These are phyloP conservation scores for Drosophila flavopinicola DNA, from an alignment of 2,888 invertebrate species.

Conservation along the genomic window DNA sequence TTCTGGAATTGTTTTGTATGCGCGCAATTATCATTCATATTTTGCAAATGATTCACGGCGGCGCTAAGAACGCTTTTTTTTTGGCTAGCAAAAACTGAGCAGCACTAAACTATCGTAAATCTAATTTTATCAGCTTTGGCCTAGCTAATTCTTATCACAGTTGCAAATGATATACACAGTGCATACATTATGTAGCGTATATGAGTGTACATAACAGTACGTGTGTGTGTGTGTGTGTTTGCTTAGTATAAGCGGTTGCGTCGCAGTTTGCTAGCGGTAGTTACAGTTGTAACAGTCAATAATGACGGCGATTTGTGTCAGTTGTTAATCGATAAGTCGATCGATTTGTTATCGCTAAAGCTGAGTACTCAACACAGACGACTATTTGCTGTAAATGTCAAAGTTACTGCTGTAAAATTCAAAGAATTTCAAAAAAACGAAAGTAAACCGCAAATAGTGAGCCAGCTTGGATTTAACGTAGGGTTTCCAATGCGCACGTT, in stretches of 20 bases:
- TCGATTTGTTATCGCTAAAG: slow-evolving; percentile 14
- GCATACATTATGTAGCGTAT: slow-evolving; percentile 40
- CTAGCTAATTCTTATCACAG: slow-evolving; percentile 55
- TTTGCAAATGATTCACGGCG: slow-evolving; percentile 35
- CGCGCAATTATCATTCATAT: slow-evolving; percentile 44
- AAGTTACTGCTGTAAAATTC: background rate
- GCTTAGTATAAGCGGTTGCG: slow-evolving; percentile 33
- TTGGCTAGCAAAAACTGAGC: slow-evolving; percentile 10
- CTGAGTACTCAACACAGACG: background rate
- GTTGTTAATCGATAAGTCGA: slow-evolving; percentile 34
- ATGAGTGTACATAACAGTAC: background rate
- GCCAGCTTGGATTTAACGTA: no score
- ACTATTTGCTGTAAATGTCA: background rate
- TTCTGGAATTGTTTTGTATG: slow-evolving; percentile 44
- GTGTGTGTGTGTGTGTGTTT: background rate
- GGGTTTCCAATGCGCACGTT: slow-evolving; percentile 8
- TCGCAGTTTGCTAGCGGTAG: slow-evolving; percentile 46
- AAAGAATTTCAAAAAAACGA: background rate
- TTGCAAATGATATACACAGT: slow-evolving; percentile 60
- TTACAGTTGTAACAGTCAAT: slow-evolving; percentile 21
- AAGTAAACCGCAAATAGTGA: slow-evolving; percentile 2
- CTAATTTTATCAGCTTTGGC: slow-evolving; percentile 62
- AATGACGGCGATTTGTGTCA: slow-evolving; percentile 3
- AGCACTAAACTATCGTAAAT: slow-evolving; percentile 66
- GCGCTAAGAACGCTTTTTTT: slow-evolving; percentile 16